Percentiles rank a stretch among this genome's conserved stretches.
phyloP scores from a whole-genome alignment of 2,888 invertebrate genomes.

The Chaetogeoica ovagalla region DNA sequence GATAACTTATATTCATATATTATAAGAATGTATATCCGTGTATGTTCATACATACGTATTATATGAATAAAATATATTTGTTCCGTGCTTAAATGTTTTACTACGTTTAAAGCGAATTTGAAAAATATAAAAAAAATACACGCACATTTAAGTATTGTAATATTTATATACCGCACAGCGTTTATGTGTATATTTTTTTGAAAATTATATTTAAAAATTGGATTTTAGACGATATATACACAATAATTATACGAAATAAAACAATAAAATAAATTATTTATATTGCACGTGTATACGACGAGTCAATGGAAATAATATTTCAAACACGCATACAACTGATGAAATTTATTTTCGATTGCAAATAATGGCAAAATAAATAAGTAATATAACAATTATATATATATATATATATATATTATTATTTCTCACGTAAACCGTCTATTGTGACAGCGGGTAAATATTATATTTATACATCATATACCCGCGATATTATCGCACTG shows the following conservation, averaged over 20 bases:
- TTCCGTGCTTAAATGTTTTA: too few relatives aligned
- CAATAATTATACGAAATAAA: conserved; percentile 9
- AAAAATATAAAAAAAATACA: too few relatives aligned
- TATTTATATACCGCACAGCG: neutral
- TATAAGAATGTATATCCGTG: too few relatives aligned
- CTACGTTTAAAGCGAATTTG: too few relatives aligned
- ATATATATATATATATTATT: neutral
- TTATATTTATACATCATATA: neutral
- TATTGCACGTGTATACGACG: neutral
- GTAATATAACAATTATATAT: conserved; percentile 45
- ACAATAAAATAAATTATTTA: neutral
- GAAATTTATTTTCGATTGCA: conserved; percentile 43
- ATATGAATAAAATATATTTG: too few relatives aligned
- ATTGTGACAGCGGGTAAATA: neutral
- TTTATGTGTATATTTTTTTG: conserved; percentile 4
- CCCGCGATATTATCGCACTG: conserved; percentile 26
- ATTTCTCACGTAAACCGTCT: conserved; percentile 15
- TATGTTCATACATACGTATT: too few relatives aligned
- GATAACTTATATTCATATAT: too few relatives aligned
- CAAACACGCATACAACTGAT: conserved; percentile 24
- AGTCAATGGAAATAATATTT: conserved; percentile 31
- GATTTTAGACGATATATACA: neutral
- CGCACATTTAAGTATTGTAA: too few relatives aligned
- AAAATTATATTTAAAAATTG: conserved; percentile 43
- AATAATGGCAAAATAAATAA: conserved; percentile 49